These are phyloP conservation scores for Therioaphis trifolii DNA, from an alignment of 2,888 invertebrate species.

Conservation along the genomic window DNA sequence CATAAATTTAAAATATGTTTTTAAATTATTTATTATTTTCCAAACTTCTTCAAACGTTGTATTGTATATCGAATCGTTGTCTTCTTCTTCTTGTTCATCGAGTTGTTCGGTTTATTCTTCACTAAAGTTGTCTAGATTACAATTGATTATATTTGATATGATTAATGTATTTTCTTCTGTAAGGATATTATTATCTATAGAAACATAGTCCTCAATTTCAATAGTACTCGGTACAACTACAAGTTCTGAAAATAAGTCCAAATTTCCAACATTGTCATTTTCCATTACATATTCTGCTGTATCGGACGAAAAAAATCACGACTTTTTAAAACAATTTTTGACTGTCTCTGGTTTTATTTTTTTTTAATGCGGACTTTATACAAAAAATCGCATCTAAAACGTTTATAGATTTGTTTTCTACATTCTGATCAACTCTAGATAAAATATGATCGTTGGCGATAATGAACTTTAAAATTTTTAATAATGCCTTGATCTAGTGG, in stretches of 20 bases:
- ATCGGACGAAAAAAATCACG: conserved; percentile 5
- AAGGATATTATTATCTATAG: conserved; percentile 15
- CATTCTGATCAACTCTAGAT: no score
- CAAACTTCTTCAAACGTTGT: not conserved
- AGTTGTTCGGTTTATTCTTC: conserved; percentile 12
- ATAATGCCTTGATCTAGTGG: no score
- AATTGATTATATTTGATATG: not conserved
- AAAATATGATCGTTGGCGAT: no score
- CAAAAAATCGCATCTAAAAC: no score
- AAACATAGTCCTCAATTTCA: conserved; percentile 7
- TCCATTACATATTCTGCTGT: conserved; percentile 1
- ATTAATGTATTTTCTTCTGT: conserved; percentile 9
- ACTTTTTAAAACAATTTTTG: conserved; percentile 30
- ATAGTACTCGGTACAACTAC: conserved; percentile 2
- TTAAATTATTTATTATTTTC: not conserved
- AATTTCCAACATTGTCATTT: not conserved
- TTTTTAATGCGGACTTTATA: no score
- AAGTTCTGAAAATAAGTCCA: conserved; percentile 1
- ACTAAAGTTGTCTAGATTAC: not conserved
- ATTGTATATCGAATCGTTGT: not conserved
- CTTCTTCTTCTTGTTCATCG: not conserved
- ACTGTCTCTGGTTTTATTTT: no score
- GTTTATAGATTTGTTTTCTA: no score
- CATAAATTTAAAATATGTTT: not conserved
- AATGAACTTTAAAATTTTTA: no score